Base-by-base conservation (phyloP, 2,113 vertebrate species). In the Brachypodius melanocephalos region DNA sequence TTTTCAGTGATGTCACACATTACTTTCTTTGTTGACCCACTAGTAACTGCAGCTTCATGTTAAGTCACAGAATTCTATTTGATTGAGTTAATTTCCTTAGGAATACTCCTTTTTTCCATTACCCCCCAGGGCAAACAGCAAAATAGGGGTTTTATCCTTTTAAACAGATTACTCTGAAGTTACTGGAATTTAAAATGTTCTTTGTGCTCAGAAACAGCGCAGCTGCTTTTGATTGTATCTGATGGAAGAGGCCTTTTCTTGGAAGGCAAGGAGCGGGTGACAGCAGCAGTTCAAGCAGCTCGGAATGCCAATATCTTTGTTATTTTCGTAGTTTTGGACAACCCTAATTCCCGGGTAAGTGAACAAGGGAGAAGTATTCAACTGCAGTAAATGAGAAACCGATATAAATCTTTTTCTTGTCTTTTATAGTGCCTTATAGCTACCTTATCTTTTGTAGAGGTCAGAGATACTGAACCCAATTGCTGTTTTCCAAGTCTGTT, bases 311-410 rank as follows among this genome's bases (percentile, higher is more conserved):
- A 98, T 48, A 98, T 99, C 89, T 99, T 99, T 67, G 97, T 99
- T 95, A 99, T 99, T 95, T 99, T 99, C 8, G 98, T 99, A 40
- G 98, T 99, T 63, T 91, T 99, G 86, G 99, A 99, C 97, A 99
- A 99, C 96, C 99, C 99, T 29, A 98, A 97, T 97, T 99, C 99
- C n/a, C 97, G 99, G 98, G 99, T 99, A 94, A 72, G 17, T n/a
- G 29, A 95, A 46, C n/a, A 71, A 71, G 34, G 26, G 43, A 67
- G 48, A 74, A 58, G n/a, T 32, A 46, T 85, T 76, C 26, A 66
- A 24, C 38, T 58, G n/a, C 45, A 92, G 17, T 42, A 31, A 61
- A 69, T 76, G 58, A 79, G 54, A 85, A 89, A 71, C 15, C 0
- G 20, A 80, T 48, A 87, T 2, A 46, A 8, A 62, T 58, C 21